Base-by-base conservation (phyloP, 2,797 vertebrate species). In the Neosilurus hyrtlii region DNA sequence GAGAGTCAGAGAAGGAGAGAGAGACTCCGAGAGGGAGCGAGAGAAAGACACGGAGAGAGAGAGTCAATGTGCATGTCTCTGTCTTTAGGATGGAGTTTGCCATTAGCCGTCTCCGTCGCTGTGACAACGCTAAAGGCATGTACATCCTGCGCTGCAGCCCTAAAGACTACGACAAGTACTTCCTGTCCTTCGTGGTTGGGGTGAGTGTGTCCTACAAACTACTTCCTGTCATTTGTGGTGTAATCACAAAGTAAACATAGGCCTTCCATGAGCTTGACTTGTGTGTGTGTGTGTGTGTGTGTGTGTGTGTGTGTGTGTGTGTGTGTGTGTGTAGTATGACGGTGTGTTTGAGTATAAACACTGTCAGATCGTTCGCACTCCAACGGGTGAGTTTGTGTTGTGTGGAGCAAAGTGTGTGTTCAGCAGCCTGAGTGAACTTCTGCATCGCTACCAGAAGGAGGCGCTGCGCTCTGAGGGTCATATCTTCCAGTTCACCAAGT, bases 371-470 rank as follows among this genome's bases (percentile, higher is more conserved):
- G 90, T 95, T 0, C 97, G 95, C 93, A 96, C 93, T 20, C 94
- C 95, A 20, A 93, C 91, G 0, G 96, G 95, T 24, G 95, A 99
- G 85, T 99, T 94, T 89, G 94, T 95, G 83, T 94, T 99, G 84
- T 97, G 92, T 74, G 97, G 98, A 62, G 96, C 96, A 2, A 97
- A 96, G 92, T 96, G 92, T 93, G 96, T 92, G 88, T 99, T 99
- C 67, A 89, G 86, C 85, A 96, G 93, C 24, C 94, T 99, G 79
- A 94, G 92, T 89, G 97, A 99, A 82, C 95, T 99, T 66, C 93
- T 99, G 90, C 95, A 96, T 82, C 97, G 96, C 92, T 99, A 99
- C 92, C 96, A 97, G 71, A 99, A 97, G 92, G 98, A 99, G 94
- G 99, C 96, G 11, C 96, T 99, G 63, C 96, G 96, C 85, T 96